These are phyloP conservation scores for Bombyx mandarina DNA, from an alignment of 1,140 invertebrate genomes.

Conservation along the genomic window DNA sequence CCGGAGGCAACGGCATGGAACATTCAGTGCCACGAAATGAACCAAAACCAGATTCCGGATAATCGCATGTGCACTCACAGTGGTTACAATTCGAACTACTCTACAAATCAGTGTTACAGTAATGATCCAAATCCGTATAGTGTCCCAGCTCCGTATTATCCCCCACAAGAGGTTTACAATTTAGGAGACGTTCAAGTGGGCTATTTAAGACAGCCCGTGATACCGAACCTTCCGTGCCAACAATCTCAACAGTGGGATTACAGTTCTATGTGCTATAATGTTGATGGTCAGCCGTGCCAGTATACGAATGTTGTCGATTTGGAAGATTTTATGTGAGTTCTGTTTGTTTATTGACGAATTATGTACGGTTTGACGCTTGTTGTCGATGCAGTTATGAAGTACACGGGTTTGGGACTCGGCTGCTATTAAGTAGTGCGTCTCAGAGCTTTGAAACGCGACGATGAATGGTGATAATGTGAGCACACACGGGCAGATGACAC, in stretches of 20 bases:
- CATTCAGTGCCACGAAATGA: slow-evolving; percentile 26
- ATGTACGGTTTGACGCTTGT: no score
- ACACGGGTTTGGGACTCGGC: no score
- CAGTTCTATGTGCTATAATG: slow-evolving; percentile 72
- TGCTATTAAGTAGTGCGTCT: no score
- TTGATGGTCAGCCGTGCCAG: slow-evolving; percentile 74
- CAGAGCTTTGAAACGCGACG: no score
- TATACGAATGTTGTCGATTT: slow-evolving; percentile 75
- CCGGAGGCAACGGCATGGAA: slow-evolving; percentile 32
- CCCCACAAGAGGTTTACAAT: slow-evolving; percentile 19
- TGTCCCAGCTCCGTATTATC: slow-evolving; percentile 26
- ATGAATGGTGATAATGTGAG: no score
- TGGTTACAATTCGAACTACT: slow-evolving; percentile 26
- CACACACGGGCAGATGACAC: no score
- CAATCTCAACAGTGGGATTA: slow-evolving; percentile 73
- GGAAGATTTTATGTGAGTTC: slow-evolving; percentile 79
- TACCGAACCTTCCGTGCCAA: slow-evolving; percentile 68
- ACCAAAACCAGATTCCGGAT: slow-evolving; percentile 18
- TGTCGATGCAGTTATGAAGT: no score
- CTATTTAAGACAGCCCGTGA: slow-evolving; percentile 11
- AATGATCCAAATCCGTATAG: slow-evolving; percentile 22
- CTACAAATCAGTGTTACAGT: slow-evolving; percentile 38
- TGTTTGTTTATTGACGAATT: neutral
- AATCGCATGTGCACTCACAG: slow-evolving; percentile 25
- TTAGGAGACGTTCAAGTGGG: slow-evolving; percentile 13